Evolutionary conservation across 2,113 vertebrate species (phyloP), one percentile per base, ranked within the genome.

Genomic region (Megaceryle torquata): DNA sequence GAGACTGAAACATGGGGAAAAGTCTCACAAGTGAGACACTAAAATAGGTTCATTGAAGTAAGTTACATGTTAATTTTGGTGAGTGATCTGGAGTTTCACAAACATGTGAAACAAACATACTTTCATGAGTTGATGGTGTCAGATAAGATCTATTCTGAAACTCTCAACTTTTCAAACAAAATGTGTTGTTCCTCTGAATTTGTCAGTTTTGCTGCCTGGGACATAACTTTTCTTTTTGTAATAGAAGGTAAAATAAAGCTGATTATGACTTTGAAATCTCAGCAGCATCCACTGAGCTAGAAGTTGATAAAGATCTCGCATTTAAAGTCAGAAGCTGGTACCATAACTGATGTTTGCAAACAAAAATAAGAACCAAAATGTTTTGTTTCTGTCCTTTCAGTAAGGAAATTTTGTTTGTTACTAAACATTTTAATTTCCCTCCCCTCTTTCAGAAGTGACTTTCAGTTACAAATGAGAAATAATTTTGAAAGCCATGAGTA

Each of bases 101-200:
- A 43, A 46, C 0, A 1, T 63, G 6, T 43, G 56, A 19, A 43
- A 37, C 37, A 37, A 37, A 37, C 37, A 37, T 71, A 3, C 18
- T 84, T 74, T 60, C 28, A 54, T 1, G 3, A 33, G 8, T 6
- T 71, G 56, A 41, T 50, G 44, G 5, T 59, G 17, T 20, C 46
- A 86, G 51, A 37, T 10, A 3, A 0, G 2, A 63, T 25, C 16
- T 78, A 10, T 10, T 46, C 22, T 46, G 33, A 67, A 82, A 54
- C 15, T 12, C 15, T 67, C 46, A 7, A 14, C 5, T 84, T 89
- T 89, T 67, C 31, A 51, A 25, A 20, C 1, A 50, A 29, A 65
- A 57, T 6, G 0, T 19, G 19, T 33, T 26, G 3, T 8, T 75
- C 33, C 33, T 26, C 13, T 7, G 43, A 7, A 63, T 64, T 5